Conservation (phyloP, 2,888 invertebrate species). For the Erebia epiphron region DNA sequence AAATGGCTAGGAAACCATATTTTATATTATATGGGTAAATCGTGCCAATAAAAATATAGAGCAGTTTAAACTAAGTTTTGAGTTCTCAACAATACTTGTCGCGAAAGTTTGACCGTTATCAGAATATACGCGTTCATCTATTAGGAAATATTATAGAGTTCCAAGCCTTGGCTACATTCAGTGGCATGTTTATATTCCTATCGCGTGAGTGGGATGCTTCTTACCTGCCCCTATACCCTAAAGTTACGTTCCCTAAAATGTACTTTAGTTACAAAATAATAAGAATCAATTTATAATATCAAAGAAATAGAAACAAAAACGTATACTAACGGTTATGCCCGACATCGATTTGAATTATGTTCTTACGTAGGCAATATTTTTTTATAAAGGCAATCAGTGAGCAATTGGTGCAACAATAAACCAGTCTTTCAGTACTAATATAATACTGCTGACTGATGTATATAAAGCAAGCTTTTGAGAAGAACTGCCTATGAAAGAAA, state of each 20-base stretch:
- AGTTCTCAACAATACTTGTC: slow-evolving; percentile 52
- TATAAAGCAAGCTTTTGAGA: background rate
- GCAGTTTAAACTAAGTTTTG: slow-evolving; percentile 35
- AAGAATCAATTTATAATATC: slow-evolving; percentile 52
- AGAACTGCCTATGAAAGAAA: background rate
- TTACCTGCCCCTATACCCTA: slow-evolving; percentile 41
- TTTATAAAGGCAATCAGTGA: slow-evolving; percentile 54
- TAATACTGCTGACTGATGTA: background rate
- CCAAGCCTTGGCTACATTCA: slow-evolving; percentile 48
- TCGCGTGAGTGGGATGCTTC: slow-evolving; percentile 52
- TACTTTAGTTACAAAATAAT: slow-evolving; percentile 50
- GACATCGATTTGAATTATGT: slow-evolving; percentile 66
- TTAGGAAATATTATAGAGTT: slow-evolving; percentile 68
- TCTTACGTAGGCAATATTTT: slow-evolving; percentile 52
- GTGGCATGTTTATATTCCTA: slow-evolving; percentile 55
- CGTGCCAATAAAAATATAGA: slow-evolving; percentile 34
- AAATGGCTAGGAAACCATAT: slow-evolving; percentile 9
- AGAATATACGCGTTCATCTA: slow-evolving; percentile 76
- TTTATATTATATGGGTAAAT: slow-evolving; percentile 19
- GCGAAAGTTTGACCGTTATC: slow-evolving; percentile 75
- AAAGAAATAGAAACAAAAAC: slow-evolving; percentile 48
- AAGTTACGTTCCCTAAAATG: slow-evolving; percentile 47
- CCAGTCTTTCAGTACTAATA: background rate
- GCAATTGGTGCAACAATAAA: slow-evolving; percentile 37
- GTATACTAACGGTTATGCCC: slow-evolving; percentile 63